These are phyloP conservation scores for Pelvicachromis taeniatus DNA, from an alignment of 2,113 vertebrate species.

Conservation along the genomic window DNA sequence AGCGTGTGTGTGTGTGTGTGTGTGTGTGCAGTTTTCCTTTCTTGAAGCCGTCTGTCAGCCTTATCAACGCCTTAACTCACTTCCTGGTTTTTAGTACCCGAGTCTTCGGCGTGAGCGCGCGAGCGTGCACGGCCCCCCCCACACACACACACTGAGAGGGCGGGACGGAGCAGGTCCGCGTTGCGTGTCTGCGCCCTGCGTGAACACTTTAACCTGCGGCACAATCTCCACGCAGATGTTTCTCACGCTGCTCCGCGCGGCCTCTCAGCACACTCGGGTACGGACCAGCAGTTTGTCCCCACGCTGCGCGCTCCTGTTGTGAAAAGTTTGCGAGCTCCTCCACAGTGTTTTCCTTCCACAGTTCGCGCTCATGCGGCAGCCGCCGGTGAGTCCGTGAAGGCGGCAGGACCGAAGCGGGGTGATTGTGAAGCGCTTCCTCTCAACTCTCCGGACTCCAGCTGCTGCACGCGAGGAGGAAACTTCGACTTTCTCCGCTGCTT, in stretches of 20 bases:
- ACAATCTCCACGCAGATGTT: neutral
- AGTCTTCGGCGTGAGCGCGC: neutral
- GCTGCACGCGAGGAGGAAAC: neutral
- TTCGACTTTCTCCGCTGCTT: neutral
- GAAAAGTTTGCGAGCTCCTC: neutral
- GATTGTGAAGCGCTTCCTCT: neutral
- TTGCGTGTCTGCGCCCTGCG: neutral
- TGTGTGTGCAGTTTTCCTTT: neutral
- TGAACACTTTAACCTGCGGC: neutral
- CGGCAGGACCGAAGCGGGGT: neutral
- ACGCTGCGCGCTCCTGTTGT: neutral
- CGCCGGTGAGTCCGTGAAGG: neutral
- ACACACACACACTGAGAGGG: neutral
- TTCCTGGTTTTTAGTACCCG: conserved; percentile 42
- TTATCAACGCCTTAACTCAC: conserved; percentile 33
- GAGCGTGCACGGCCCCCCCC: neutral
- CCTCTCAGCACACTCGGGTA: neutral
- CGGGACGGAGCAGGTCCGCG: neutral
- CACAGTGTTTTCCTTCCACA: neutral
- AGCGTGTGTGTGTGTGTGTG: neutral
- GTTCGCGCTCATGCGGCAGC: neutral
- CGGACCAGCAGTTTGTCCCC: neutral
- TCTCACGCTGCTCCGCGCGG: neutral
- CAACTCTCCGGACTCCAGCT: neutral
- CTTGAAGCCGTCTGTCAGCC: neutral